phyloP scores from a whole-genome alignment of 2,113 vertebrate species.

The Myotis davidii region DNA sequence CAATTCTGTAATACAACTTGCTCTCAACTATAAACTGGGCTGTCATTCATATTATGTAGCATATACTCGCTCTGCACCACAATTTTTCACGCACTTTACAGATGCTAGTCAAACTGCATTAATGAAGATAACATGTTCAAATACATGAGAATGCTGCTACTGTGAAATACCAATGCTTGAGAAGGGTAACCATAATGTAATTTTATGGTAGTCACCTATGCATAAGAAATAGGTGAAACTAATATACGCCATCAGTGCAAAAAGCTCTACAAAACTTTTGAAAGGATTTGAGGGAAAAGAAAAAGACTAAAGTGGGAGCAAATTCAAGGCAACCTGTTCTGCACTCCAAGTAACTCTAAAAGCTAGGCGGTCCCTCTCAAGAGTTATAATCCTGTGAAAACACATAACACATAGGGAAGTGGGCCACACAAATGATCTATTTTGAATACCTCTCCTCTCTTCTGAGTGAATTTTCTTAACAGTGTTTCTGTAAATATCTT shows the following conservation, averaged over 20 bases:
- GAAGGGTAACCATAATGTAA: background rate
- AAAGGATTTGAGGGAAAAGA: background rate
- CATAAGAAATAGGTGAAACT: background rate
- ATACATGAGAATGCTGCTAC: background rate
- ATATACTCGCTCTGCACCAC: background rate
- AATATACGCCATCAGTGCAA: background rate
- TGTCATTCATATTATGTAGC: background rate
- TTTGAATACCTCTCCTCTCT: background rate
- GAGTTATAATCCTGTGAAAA: background rate
- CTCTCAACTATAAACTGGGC: background rate
- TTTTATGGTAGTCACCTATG: background rate
- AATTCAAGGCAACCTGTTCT: background rate
- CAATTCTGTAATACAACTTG: background rate
- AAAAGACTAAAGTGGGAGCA: slow-evolving; percentile 4
- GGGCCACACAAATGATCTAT: background rate
- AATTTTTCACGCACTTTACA: background rate
- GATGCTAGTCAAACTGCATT: slow-evolving; percentile 6
- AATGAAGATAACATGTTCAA: background rate
- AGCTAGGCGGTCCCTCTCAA: background rate
- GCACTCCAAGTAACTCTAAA: slow-evolving; percentile 17
- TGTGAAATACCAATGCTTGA: slow-evolving; percentile 10
- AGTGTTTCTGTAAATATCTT: background rate
- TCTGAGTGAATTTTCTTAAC: background rate
- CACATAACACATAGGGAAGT: background rate
- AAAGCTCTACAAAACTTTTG: background rate